Evolutionary conservation across 2,113 vertebrate species (phyloP), one percentile per base, ranked within the genome.

Genomic region (Phocoena sinus): DNA sequence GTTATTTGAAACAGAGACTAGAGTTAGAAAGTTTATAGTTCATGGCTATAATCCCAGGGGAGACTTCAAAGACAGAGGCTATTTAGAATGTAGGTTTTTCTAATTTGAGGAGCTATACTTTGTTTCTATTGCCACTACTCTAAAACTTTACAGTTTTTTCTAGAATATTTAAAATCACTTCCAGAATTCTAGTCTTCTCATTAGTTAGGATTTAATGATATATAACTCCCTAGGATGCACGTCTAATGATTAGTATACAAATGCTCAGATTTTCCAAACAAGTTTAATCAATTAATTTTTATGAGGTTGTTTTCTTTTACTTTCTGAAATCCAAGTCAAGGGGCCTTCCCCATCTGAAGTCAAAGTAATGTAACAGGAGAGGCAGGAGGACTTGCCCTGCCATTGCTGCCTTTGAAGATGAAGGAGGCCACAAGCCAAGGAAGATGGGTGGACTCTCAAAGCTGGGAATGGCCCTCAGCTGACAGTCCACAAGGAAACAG

Each of bases 131-230:
- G 50, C 63, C 33, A 88, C 71, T 8, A 73, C 8, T 74, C 20
- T 82, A 77, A 86, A 95, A 81, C 7, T 80, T 82, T 84, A 60
- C 21, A 83, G 7, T 0, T 41, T 96, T 68, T 95, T 92, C 82
- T 60, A 82, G 44, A 82, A 95, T 94, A 70, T 89, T 82, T 67
- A 74, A 96, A 92, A 65, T 60, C 47, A 60, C 14, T 58, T 87
- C 5, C 33, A 81, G 65, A 67, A 79, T 81, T 94, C 65, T 87
- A 89, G 71, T 81, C n/a, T 94, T 18, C 13, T 62, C 31, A 84
- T 93, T 68, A 85, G 36, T 89, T 68, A 96, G 15, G 11, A 88
- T 60, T 79, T 84, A 74, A 85, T 89, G 70, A 56, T 67, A 65
- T 47, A 53, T n/a, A 67, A 63, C 33, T 60, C 5, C 18, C 20